Evolutionary conservation across 2,113 vertebrate species (phyloP).

Genomic region (Vombatus ursinus): DNA sequence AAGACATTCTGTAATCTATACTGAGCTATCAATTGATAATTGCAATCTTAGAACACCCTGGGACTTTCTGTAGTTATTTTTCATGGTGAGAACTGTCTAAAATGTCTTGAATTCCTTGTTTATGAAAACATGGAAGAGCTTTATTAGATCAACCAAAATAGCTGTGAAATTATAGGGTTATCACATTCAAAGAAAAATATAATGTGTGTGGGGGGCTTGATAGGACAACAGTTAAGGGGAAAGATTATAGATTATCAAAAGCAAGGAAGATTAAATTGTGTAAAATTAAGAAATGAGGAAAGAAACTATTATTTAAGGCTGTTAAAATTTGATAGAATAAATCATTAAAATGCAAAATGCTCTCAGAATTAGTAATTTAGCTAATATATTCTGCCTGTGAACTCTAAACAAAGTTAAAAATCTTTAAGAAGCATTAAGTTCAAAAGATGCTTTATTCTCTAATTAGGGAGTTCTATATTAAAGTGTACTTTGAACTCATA

Average conservation of each 20-base stretch:
- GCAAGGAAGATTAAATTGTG: conserved; percentile 32
- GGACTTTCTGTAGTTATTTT: neutral
- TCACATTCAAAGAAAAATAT: conserved; percentile 37
- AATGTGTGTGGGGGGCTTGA: neutral
- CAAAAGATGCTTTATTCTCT: conserved; percentile 21
- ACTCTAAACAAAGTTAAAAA: conserved; percentile 20
- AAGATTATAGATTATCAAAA: neutral
- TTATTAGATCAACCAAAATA: conserved; percentile 29
- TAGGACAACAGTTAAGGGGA: neutral
- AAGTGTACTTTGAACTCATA: neutral
- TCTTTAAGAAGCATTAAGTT: conserved; percentile 35
- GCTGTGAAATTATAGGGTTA: conserved; percentile 22
- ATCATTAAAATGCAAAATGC: conserved; percentile 43
- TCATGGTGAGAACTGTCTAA: conserved; percentile 40
- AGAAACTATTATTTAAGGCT: conserved; percentile 30
- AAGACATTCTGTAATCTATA: neutral
- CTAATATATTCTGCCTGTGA: conserved; percentile 46
- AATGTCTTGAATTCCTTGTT: conserved; percentile 29
- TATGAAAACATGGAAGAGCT: neutral
- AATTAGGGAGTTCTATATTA: conserved; percentile 33
- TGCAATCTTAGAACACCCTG: neutral
- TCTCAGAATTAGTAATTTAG: conserved; percentile 27
- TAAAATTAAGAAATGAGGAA: conserved; percentile 40
- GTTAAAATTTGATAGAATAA: conserved; percentile 41
- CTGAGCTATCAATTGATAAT: neutral